A percentile compares a stretch with the other conserved stretches of the same genome.
Evolutionary conservation across 2,797 vertebrate genomes (phyloP).

Genomic region (Sebastes jordani): DNA sequence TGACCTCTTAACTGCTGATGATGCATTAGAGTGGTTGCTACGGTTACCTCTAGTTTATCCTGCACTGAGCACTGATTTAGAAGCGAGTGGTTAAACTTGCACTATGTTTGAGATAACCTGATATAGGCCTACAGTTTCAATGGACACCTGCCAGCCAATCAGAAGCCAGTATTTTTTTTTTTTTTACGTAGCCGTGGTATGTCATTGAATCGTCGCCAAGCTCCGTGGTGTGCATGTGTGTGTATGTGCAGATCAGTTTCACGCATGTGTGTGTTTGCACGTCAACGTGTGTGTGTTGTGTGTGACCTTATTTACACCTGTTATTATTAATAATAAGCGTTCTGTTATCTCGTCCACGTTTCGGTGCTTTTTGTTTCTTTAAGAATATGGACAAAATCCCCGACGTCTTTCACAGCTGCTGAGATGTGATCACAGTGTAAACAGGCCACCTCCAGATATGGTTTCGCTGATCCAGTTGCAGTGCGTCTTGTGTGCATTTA

Average conservation of each 20-base stretch:
- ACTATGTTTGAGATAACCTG: background rate
- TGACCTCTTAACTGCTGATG: background rate
- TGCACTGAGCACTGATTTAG: background rate
- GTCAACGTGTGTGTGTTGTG: background rate
- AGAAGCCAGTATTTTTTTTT: background rate
- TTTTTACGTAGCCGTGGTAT: background rate
- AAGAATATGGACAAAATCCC: background rate
- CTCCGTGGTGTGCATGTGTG: background rate
- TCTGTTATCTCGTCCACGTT: background rate
- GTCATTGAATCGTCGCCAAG: background rate
- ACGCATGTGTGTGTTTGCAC: background rate
- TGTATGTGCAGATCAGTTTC: background rate
- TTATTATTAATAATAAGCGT: background rate
- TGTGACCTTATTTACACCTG: background rate
- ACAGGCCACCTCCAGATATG: background rate
- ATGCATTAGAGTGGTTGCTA: background rate
- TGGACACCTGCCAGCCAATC: conserved; percentile 18
- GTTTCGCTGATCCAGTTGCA: background rate
- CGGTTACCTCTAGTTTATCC: background rate
- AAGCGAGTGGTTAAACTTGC: background rate
- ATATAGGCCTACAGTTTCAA: background rate
- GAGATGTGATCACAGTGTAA: background rate
- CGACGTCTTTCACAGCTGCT: background rate
- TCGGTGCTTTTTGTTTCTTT: background rate
- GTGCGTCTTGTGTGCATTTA: background rate